A percentile compares a stretch with the other conserved stretches of the same genome.
phyloP scores from a whole-genome alignment of 1,140 invertebrate genomes.

The Drosophila elegans region DNA sequence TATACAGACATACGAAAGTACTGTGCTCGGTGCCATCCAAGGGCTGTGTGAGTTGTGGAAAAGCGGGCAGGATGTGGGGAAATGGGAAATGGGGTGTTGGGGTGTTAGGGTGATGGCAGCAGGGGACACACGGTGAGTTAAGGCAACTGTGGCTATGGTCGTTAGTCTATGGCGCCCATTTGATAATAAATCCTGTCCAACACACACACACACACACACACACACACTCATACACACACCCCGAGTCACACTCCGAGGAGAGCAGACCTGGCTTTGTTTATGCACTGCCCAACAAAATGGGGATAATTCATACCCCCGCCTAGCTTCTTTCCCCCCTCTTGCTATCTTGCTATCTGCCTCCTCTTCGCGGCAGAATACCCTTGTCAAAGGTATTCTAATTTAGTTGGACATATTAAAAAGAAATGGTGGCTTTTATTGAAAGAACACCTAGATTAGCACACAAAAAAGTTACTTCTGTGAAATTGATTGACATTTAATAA shows the following conservation, averaged over 20 bases:
- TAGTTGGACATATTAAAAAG: neutral
- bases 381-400: constrained; percentile 8
- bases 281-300: constrained; percentile 63
- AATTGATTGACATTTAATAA: too few species aligned
- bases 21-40: constrained; percentile 20
- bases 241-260: constrained; percentile 28
- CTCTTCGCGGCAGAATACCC: constrained; percentile 6
- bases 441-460: too few species aligned
- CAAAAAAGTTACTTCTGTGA: too few species aligned
- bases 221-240: constrained; percentile 36
- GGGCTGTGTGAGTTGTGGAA: too few species aligned
- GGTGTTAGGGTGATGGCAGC: neutral
- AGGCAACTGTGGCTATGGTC: constrained; percentile 62
- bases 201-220: constrained; percentile 42
- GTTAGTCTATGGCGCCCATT: constrained; percentile 80
- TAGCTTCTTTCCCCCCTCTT: neutral
- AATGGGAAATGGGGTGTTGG: neutral
- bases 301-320: constrained; percentile 20
- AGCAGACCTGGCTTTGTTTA: constrained; percentile 61
- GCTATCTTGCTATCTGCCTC: constrained; percentile 16
- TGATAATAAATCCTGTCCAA: constrained; percentile 76
- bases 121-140: constrained; percentile 2
- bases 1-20: constrained; percentile 35
- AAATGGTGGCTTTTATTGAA: neutral
- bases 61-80: neutral